These are phyloP conservation scores for Castor canadensis DNA, from an alignment of 2,113 vertebrate genomes.

Conservation along the genomic window DNA sequence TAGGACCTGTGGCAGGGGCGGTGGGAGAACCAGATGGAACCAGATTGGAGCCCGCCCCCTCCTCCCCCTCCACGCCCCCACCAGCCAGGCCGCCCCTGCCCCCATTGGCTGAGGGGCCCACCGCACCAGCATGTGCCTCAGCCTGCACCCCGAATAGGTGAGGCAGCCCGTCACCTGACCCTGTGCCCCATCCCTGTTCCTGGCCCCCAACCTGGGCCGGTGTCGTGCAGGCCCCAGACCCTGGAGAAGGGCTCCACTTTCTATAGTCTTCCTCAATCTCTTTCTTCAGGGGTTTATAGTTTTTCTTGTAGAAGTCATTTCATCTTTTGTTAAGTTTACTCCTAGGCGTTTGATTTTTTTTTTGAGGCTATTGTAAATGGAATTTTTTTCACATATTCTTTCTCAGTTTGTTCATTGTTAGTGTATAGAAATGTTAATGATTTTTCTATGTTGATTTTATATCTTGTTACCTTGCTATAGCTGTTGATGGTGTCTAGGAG, in stretches of 20 bases:
- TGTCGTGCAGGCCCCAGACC: background rate
- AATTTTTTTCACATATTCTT: no score
- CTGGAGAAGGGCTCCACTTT: slow-evolving; percentile 25
- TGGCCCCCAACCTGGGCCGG: background rate
- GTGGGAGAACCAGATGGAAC: slow-evolving; percentile 87
- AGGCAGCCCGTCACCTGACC: background rate
- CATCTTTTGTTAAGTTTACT: no score
- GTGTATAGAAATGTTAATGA: no score
- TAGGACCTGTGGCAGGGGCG: slow-evolving; percentile 56
- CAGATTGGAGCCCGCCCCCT: slow-evolving; percentile 84
- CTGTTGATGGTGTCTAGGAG: no score
- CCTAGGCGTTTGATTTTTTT: no score
- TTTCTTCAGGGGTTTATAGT: no score
- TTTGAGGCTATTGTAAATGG: no score
- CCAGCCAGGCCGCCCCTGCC: slow-evolving; percentile 60
- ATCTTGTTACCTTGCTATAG: no score
- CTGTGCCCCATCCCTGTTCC: background rate
- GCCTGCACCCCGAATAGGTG: slow-evolving; percentile 46
- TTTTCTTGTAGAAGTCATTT: no score
- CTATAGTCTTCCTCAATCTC: no score
- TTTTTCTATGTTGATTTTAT: no score
- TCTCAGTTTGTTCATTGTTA: no score
- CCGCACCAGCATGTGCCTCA: slow-evolving; percentile 22
- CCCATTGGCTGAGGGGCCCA: slow-evolving; percentile 62
- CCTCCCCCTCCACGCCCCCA: slow-evolving; percentile 71